Conservation (phyloP, 2,113 vertebrate species). For the Hypomesus transpacificus region DNA sequence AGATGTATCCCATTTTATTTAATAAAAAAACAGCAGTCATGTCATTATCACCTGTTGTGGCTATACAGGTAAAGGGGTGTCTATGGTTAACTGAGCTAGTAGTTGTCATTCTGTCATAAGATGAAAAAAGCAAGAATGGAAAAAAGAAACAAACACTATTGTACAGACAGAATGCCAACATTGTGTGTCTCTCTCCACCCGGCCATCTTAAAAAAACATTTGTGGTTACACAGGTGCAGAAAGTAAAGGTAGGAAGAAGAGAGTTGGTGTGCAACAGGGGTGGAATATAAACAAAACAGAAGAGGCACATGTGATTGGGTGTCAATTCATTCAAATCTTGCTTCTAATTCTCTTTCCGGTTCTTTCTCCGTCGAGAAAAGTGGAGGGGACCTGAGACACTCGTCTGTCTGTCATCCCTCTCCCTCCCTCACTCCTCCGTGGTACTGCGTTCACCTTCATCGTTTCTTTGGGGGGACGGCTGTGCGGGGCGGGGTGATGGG, state of each 20-base stretch:
- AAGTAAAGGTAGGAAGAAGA: neutral
- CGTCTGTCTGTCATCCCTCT: constrained; percentile 22
- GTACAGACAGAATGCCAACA: constrained; percentile 47
- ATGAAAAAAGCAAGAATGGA: constrained; percentile 12
- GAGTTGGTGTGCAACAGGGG: constrained; percentile 22
- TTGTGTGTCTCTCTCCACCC: neutral
- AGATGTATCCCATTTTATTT: constrained; percentile 60
- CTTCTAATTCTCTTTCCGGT: constrained; percentile 1
- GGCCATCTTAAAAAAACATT: constrained; percentile 46
- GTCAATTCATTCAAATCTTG: constrained; percentile 15
- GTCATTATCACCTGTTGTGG: constrained; percentile 52
- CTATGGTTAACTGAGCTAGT: constrained; percentile 44
- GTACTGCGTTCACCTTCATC: constrained; percentile 90
- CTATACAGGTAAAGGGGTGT: constrained; percentile 35
- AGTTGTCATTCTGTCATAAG: constrained; percentile 49
- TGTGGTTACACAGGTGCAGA: constrained; percentile 37
- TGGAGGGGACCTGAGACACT: constrained; percentile 1
- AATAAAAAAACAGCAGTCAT: constrained; percentile 65
- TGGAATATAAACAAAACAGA: neutral
- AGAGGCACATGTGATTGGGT: neutral
- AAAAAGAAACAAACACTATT: constrained; percentile 13
- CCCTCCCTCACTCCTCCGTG: constrained; percentile 80
- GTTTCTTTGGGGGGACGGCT: constrained; percentile 94
- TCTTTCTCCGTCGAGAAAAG: constrained; percentile 32
- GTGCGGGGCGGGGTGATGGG: constrained; percentile 94